Evolutionary conservation across 2,888 invertebrate genomes (phyloP).

Genomic region (Gryllus longicercus): DNA sequence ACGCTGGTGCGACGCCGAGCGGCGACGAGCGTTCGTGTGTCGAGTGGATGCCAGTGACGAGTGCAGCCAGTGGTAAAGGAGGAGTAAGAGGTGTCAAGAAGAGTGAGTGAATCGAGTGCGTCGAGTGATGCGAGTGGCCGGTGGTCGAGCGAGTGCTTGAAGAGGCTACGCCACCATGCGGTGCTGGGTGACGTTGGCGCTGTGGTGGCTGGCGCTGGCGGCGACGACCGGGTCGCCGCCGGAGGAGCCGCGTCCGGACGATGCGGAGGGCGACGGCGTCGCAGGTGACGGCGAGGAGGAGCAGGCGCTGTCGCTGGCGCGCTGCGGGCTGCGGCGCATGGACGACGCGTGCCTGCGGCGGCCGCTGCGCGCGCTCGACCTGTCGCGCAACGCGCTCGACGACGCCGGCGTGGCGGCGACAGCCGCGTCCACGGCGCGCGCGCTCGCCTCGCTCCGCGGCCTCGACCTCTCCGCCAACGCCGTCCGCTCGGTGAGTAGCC

Average conservation of each 20-base stretch:
- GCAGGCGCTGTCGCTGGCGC: not conserved
- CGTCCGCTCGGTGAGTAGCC: slow-evolving; percentile 34
- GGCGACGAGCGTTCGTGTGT: too few relatives aligned
- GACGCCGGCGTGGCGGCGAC: slow-evolving; percentile 36
- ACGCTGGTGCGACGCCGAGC: not conserved
- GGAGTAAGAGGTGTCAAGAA: not conserved
- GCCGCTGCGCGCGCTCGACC: slow-evolving; percentile 37
- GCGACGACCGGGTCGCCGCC: not conserved
- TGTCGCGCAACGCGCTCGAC: slow-evolving; percentile 40
- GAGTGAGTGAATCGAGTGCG: not conserved
- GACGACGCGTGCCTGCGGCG: not conserved
- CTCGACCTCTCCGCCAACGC: slow-evolving; percentile 43
- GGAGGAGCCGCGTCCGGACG: not conserved
- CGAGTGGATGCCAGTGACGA: not conserved
- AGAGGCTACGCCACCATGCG: not conserved
- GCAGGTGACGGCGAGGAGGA: not conserved
- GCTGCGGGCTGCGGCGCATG: not conserved
- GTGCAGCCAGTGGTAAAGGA: not conserved
- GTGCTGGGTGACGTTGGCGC: not conserved
- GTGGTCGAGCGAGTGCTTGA: not conserved
- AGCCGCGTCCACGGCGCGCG: slow-evolving; percentile 36
- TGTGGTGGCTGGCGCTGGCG: not conserved
- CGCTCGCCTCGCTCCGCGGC: slow-evolving; percentile 35
- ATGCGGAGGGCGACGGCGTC: not conserved
- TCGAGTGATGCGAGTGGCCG: not conserved